Conservation (phyloP, 2,113 vertebrate genomes). For the Terrapene triunguis region DNA sequence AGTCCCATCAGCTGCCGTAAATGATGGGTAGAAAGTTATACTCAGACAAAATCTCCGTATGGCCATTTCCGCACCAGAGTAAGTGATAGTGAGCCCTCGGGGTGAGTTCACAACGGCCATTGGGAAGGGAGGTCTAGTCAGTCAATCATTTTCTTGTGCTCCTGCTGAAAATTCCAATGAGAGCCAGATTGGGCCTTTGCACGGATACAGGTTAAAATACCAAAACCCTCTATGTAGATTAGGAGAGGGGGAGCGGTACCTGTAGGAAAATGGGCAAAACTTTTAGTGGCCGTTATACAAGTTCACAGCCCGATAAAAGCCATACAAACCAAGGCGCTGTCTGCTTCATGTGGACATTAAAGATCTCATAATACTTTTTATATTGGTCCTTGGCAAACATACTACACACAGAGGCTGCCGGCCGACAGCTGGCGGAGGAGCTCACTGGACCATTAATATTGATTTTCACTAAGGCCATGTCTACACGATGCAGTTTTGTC, state of each 20-base stretch:
- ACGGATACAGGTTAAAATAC: neutral
- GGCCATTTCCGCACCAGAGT: too few species aligned
- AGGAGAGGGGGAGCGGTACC: neutral
- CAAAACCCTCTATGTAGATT: neutral
- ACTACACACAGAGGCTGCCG: too few species aligned
- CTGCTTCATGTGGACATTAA: neutral
- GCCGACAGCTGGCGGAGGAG: too few species aligned
- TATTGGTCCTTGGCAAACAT: too few species aligned
- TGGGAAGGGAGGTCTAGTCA: neutral
- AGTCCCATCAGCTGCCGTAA: neutral
- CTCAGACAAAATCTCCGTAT: neutral
- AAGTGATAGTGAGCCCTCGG: neutral
- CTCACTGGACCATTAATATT: too few species aligned
- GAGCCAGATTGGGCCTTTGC: rapidly evolving
- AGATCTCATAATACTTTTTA: neutral
- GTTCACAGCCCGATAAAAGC: neutral
- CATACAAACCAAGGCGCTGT: too few species aligned
- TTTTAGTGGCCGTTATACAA: neutral
- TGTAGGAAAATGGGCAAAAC: neutral
- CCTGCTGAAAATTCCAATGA: neutral
- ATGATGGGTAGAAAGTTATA: neutral
- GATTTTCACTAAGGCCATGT: too few species aligned
- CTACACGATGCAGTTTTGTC: too few species aligned
- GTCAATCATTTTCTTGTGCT: neutral
- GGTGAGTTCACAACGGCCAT: rapidly evolving